phyloP scores from a whole-genome alignment of 2,888 invertebrate species.

The Mechanitis messenoides region DNA sequence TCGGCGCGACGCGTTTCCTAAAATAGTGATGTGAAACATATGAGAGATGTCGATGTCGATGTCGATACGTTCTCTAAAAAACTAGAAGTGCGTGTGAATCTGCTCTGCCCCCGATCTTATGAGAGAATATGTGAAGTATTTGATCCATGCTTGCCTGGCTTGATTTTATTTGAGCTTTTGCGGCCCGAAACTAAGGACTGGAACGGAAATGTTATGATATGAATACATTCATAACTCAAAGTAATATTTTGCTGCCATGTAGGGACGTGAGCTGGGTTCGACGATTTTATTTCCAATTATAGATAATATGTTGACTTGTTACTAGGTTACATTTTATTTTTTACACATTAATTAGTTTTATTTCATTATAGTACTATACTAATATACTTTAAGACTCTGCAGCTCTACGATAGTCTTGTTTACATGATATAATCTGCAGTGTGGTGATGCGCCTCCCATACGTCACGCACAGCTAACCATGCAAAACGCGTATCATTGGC shows the following conservation, averaged over 20 bases:
- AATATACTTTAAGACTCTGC: too few species aligned
- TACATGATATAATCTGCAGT: slow-evolving; percentile 10
- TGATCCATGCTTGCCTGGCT: slow-evolving; percentile 40
- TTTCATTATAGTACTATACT: too few species aligned
- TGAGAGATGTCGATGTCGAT: slow-evolving; percentile 63
- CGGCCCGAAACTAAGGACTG: slow-evolving; percentile 25
- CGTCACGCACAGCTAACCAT: slow-evolving; percentile 42
- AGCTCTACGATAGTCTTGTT: not conserved
- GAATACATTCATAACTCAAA: slow-evolving; percentile 31
- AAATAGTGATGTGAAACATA: slow-evolving; percentile 74
- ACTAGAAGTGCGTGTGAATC: slow-evolving; percentile 67
- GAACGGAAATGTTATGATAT: slow-evolving; percentile 29
- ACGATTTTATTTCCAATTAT: slow-evolving; percentile 24
- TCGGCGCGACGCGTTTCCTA: slow-evolving; percentile 67
- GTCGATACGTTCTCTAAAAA: slow-evolving; percentile 63
- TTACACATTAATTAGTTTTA: not conserved
- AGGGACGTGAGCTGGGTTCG: slow-evolving; percentile 16
- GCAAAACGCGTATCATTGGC: slow-evolving; percentile 45
- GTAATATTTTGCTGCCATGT: slow-evolving; percentile 25
- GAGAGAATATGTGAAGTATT: slow-evolving; percentile 60
- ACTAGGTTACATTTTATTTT: not conserved
- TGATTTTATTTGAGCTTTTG: slow-evolving; percentile 44
- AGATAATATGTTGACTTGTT: slow-evolving; percentile 11
- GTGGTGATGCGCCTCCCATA: slow-evolving; percentile 33
- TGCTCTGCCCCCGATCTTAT: slow-evolving; percentile 57